phyloP scores from a whole-genome alignment of 2,888 invertebrate species.

The Chymomyza caudatula region DNA sequence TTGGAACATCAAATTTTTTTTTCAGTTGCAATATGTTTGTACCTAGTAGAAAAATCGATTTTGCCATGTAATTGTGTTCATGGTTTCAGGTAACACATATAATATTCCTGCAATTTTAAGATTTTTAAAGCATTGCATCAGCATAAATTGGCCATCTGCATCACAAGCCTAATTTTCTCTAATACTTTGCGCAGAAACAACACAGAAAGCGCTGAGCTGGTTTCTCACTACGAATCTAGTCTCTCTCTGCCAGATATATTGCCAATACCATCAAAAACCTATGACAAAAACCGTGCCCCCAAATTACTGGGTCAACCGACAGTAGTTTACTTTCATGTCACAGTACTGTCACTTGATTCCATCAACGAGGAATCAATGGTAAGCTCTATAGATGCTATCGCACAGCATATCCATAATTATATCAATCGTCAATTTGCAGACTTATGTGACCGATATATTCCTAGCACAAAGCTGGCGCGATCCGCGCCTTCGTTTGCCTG shows the following conservation, averaged over 20 bases:
- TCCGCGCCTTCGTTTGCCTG: slow-evolving; percentile 91
- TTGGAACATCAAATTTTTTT: slow-evolving; percentile 61
- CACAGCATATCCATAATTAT: not conserved
- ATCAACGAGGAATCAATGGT: slow-evolving; percentile 96
- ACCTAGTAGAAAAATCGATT: slow-evolving; percentile 74
- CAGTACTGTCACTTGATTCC: slow-evolving; percentile 93
- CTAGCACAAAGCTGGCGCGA: slow-evolving; percentile 95
- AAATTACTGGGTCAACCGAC: slow-evolving; percentile 92
- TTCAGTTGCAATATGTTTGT: slow-evolving; percentile 63
- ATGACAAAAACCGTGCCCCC: slow-evolving; percentile 93
- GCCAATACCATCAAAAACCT: slow-evolving; percentile 89
- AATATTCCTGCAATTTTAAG: slow-evolving; percentile 11
- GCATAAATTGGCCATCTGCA: slow-evolving; percentile 7
- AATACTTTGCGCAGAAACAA: slow-evolving; percentile 61
- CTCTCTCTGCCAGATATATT: slow-evolving; percentile 90
- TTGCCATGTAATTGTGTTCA: slow-evolving; percentile 75
- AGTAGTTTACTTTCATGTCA: slow-evolving; percentile 93
- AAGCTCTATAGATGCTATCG: not conserved
- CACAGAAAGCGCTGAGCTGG: slow-evolving; percentile 77
- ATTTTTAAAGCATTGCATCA: slow-evolving; percentile 48
- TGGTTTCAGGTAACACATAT: slow-evolving; percentile 69
- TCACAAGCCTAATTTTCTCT: not conserved
- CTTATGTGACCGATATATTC: slow-evolving; percentile 95
- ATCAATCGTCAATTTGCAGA: slow-evolving; percentile 79
- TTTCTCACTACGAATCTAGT: slow-evolving; percentile 81